Conservation (phyloP, 1,140 invertebrate species). For the Anastatus disparis region DNA sequence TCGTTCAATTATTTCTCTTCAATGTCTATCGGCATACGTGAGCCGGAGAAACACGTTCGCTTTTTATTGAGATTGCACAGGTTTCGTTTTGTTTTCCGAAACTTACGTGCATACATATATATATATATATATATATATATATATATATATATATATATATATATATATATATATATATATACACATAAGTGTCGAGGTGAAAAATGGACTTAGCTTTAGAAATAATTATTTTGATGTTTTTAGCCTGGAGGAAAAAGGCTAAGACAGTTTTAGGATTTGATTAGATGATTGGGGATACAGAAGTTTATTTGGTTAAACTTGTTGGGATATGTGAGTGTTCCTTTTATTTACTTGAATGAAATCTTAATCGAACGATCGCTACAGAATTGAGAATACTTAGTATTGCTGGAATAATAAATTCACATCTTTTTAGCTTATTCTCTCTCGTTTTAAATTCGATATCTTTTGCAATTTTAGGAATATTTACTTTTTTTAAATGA, state of each 20-base stretch:
- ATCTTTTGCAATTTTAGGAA: no score
- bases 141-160: no score
- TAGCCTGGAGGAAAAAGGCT: no score
- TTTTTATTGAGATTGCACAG: conserved; percentile 8
- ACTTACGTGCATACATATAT: not conserved
- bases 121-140: no score
- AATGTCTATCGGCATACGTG: not conserved
- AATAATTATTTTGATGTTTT: conserved; percentile 1
- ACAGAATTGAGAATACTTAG: not conserved
- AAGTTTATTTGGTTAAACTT: not conserved
- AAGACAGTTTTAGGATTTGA: not conserved
- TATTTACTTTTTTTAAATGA: no score
- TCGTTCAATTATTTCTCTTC: conserved; percentile 29
- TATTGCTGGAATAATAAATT: no score
- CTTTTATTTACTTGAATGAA: not conserved
- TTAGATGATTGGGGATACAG: no score
- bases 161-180: no score
- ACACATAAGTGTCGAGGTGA: not conserved
- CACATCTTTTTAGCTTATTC: no score
- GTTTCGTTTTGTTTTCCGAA: no score
- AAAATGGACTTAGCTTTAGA: not conserved
- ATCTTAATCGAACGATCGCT: conserved; percentile 8
- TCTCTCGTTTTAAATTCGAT: no score
- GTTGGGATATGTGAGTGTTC: not conserved
- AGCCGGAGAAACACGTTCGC: not conserved